Conservation (phyloP, 2,113 vertebrate species). For the Hylia prasina region DNA sequence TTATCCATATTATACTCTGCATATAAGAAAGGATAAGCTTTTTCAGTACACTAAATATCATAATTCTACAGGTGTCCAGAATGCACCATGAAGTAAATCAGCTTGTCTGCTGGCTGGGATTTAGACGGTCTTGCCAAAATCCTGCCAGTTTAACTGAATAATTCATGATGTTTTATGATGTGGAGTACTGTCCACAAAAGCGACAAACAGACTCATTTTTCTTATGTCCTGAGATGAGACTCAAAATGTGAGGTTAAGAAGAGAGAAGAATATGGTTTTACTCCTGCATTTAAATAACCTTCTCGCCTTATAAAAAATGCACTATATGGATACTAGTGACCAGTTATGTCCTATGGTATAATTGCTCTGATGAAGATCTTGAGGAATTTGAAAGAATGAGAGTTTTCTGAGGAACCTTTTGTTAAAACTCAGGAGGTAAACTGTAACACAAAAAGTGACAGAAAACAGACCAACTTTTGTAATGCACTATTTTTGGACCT, state of each 20-base stretch:
- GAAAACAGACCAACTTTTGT: background rate
- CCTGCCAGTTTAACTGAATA: constrained; percentile 26
- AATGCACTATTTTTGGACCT: background rate
- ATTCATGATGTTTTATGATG: constrained; percentile 37
- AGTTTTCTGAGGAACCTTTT: background rate
- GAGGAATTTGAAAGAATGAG: background rate
- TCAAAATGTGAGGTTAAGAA: background rate
- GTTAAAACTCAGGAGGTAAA: background rate
- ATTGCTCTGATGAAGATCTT: background rate
- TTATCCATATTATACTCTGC: background rate
- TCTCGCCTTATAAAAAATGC: background rate
- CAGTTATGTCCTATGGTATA: background rate
- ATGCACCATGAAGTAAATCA: constrained; percentile 27
- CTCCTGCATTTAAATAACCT: background rate
- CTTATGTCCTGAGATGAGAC: background rate
- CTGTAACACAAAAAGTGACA: background rate
- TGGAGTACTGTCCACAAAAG: background rate
- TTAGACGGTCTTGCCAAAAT: background rate
- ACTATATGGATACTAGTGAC: background rate
- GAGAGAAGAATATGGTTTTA: background rate
- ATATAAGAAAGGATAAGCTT: background rate
- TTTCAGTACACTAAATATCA: background rate
- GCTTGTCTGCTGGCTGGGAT: background rate
- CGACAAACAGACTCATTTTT: constrained; percentile 21
- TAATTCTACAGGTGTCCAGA: background rate